These are phyloP conservation scores for Agriopis aurantiaria DNA, from an alignment of 2,888 invertebrate genomes.

Conservation along the genomic window DNA sequence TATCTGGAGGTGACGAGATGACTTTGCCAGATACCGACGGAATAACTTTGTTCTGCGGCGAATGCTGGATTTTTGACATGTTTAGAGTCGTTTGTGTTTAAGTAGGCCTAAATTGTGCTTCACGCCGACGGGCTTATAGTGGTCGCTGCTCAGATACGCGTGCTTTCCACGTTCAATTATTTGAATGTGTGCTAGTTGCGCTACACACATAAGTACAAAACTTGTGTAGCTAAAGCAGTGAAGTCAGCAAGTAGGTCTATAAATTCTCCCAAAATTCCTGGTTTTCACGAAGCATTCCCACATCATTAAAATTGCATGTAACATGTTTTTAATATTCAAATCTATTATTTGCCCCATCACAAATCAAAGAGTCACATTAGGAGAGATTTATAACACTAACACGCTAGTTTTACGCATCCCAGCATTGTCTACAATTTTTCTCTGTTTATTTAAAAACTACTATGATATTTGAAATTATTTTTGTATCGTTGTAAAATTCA, in stretches of 20 bases:
- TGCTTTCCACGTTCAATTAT: no score
- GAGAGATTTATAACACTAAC: conserved; percentile 44
- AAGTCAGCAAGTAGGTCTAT: conserved; percentile 21
- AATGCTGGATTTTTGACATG: no score
- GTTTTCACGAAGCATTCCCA: conserved; percentile 37
- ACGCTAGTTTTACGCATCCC: conserved; percentile 1
- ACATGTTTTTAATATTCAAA: conserved; percentile 43
- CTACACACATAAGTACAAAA: no score
- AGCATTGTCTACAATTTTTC: conserved; percentile 3
- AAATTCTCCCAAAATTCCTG: conserved; percentile 30
- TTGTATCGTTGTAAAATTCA: not conserved
- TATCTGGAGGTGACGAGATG: no score
- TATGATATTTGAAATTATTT: not conserved
- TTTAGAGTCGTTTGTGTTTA: no score
- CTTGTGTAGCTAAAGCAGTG: no score
- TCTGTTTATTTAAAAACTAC: not conserved
- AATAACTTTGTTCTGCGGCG: no score
- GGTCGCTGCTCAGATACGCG: no score
- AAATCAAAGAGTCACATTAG: conserved; percentile 51
- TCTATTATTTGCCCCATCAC: conserved; percentile 48
- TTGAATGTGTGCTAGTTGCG: no score
- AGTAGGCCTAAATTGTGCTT: no score
- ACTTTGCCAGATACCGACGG: no score
- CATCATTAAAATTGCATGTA: conserved; percentile 43
- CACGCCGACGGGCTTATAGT: no score